Percentiles rank a stretch among this genome's conserved stretches.
phyloP scores from a whole-genome alignment of 1,140 invertebrate species.

The Aphidius gifuensis region DNA sequence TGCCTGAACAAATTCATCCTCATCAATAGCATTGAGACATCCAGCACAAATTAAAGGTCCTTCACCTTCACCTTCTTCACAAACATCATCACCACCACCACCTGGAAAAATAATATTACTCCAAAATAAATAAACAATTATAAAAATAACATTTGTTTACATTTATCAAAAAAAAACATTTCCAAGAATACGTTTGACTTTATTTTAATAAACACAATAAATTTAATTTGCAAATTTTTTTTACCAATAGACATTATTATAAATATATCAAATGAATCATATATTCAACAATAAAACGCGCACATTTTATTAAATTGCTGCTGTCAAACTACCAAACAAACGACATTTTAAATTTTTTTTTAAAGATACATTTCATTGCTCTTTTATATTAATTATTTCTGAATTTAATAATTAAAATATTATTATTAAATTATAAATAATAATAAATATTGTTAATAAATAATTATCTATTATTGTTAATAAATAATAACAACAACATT shows the following conservation, averaged over 20 bases:
- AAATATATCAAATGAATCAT: background rate
- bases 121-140: background rate
- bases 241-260: constrained; percentile 6
- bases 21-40: constrained; percentile 69
- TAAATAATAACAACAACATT: constrained; percentile 19
- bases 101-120: background rate
- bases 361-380: too few relatives aligned
- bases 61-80: constrained; percentile 32
- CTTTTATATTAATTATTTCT: too few relatives aligned
- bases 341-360: too few relatives aligned
- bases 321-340: too few relatives aligned
- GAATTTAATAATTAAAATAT: too few relatives aligned
- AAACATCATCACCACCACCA: constrained; percentile 54
- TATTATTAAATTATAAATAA: constrained; percentile 4
- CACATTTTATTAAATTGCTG: too few relatives aligned
- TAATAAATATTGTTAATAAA: constrained; percentile 7
- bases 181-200: background rate
- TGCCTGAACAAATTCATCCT: constrained; percentile 75
- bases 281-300: too few relatives aligned
- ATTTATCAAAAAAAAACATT: background rate
- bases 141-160: too few relatives aligned
- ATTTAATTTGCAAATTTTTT: too few relatives aligned
- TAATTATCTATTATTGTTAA: background rate
- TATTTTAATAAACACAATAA: too few relatives aligned
- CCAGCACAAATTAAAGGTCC: constrained; percentile 62